Evolutionary conservation across 2,113 vertebrate species (phyloP), one percentile per base, ranked within the genome.

Genomic region (Dicaeum eximium): DNA sequence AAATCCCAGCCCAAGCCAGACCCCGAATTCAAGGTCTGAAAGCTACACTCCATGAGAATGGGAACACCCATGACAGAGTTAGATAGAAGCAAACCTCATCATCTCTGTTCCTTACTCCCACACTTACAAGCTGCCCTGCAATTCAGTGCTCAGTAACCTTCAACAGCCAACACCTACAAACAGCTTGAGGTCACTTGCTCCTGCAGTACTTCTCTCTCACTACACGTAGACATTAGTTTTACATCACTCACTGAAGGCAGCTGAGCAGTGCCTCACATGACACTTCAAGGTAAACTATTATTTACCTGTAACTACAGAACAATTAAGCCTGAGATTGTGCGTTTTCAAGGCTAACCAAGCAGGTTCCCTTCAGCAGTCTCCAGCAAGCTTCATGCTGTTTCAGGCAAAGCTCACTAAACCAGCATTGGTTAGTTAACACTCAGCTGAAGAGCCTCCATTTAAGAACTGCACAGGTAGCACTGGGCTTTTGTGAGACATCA

Each of bases 251-350:
- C 19, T 42, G 31, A 62, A 67, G 14, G 62, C 1, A 79, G 24
- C 28, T 40, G 61, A 67, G 57, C 79, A 79, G 38, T 2, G 13
- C 53, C 38, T 48, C 13, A 38, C 11, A 28, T 10, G 13, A 40
- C 13, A 35, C 25, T 61, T 18, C 1, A 14, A 86, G 23, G 40
- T 13, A 42, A 53, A 40, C 5, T 10, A 40, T 9, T 58, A 22
- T 38, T 44, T n/a, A 56, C 8, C 35, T 7, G 0, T 2, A 45
- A 9, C 30, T 19, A 0, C 10, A 48, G 9, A 6, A 60, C 24
- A 61, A 20, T 14, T 28, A 60, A 38, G 11, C 9, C 40, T 8
- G 31, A 71, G 37, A 44, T 51, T 13, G 15, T 3, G 6, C 6
- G 4, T 5, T 24, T 61, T 50, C 50, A 57, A 90, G 56, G n/a